Base-by-base conservation (phyloP, 2,797 vertebrate genomes). In the Typhlichthys eigenmanni region DNA sequence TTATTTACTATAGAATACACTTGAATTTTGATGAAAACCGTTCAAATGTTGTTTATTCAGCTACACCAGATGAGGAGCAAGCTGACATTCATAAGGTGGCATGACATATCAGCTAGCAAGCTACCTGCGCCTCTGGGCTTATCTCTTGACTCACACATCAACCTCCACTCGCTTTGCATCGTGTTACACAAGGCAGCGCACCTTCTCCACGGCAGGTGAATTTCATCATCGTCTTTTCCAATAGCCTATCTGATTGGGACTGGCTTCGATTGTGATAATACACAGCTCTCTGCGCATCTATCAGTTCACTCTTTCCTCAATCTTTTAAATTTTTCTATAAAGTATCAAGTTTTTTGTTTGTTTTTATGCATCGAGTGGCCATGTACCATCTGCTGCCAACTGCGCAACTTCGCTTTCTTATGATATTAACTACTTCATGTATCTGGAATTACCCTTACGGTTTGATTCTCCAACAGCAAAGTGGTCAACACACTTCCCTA, bases 191-290 rank as follows among this genome's bases (percentile, higher is more conserved):
- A 62, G 48, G 57, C 66, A 66, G 76, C 75, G 66, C 55, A 57
- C 80, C 83, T 79, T 76, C 73, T 64, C 66, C 7, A 65, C 72
- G 53, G 69, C 64, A 68, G 78, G 80, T 64, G 70, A 72, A 79
- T 80, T 78, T 75, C 83, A 85, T 87, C 86, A 73, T 60, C 80
- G 85, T 88, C 75, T 71, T 73, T 85, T 76, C 80, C 79, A 82
- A 81, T 80, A 81, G 62, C 69, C 70, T 74, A 85, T 88, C 84
- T 83, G 78, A 83, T 85, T 72, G 67, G 69, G 48, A 68, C 45
- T 11, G 32, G 74, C 81, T 81, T 79, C 34, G 82, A 74, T 74
- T 60, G 74, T 76, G 83, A 85, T 80, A 78, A 78, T 69, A 66
- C 70, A 12, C 66, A 52, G 67, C 66, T 72, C 81, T 86, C 77